Evolutionary conservation across 2,888 invertebrate species (phyloP), one percentile per base, ranked within the genome.

Genomic region (Ennomos erosarius): DNA sequence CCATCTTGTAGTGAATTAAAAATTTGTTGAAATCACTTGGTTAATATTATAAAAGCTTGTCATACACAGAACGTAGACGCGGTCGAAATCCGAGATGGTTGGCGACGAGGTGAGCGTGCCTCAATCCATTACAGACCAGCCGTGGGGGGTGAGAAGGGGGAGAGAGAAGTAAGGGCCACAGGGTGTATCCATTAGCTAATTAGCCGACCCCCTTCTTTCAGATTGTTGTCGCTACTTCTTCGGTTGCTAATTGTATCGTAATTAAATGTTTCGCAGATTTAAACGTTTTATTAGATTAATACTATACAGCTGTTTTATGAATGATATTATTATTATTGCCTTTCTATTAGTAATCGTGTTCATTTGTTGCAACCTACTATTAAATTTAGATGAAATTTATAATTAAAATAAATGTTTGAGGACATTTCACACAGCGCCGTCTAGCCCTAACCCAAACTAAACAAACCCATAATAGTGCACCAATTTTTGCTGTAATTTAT

Each of bases 101-200:
- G 65, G 65, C 58, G 70, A 74, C 67, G 74, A 70, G 74, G 67
- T 75, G 81, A 78, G 90, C 90, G 90, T 90, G 90, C 85, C 76
- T 75, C 86, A 82, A 87, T 87, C 88, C 90, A 90, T 91, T 91
- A 90, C 78, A 71, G 67, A 64, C 65, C 64, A 68, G 65, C 68
- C 73, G 65, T 65, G 65, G 65, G 55, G 65, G 68, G 38, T 9
- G 16, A 8, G 55, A 65, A 68, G 66, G 71, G 60, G 68, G 70
- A 65, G 67, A 70, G 62, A 65, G 55, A 59, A 63, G 74, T 74
- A 77, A 74, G 70, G 68, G 74, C 58, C 65, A 62, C 36, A 45
- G 49, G 57, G 63, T 65, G 53, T 46, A 52, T 86, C 91, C 91
- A 92, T 92, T 91, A 91, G 84, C 84, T 91, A 92, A 92, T 91